phyloP scores from a whole-genome alignment of 2,888 invertebrate species.

The Sthenelais limicola region DNA sequence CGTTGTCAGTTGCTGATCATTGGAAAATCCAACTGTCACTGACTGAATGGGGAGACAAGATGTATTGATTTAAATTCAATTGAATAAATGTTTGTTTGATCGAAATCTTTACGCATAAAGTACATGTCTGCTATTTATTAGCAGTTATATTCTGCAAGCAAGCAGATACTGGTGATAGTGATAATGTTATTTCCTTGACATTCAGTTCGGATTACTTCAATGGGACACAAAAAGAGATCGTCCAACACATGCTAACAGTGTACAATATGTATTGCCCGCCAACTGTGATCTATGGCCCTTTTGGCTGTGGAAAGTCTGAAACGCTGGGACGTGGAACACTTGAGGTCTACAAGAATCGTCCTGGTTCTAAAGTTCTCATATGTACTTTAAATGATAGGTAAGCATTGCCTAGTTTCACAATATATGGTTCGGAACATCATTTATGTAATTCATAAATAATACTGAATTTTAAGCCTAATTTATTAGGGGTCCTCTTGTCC shows the following conservation, averaged over 20 bases:
- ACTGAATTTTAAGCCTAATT: no score
- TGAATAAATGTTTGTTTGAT: no score
- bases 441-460: not conserved
- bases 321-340: not conserved
- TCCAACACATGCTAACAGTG: constrained; percentile 63
- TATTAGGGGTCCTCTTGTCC: no score
- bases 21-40: no score
- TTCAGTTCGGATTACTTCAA: constrained; percentile 62
- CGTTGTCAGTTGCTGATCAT: no score
- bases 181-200: not conserved
- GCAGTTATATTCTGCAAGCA: no score
- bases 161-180: no score
- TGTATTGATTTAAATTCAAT: no score
- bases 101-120: no score
- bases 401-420: constrained; percentile 1
- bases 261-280: not conserved
- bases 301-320: constrained; percentile 26
- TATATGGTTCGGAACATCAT: not conserved
- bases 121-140: no score
- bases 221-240: constrained; percentile 64
- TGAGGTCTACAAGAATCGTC: not conserved
- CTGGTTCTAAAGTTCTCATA: not conserved
- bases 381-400: constrained; percentile 20
- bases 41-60: no score
- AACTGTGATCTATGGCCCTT: constrained; percentile 22